Percentiles rank a stretch among this genome's conserved stretches.
Evolutionary conservation across 2,797 vertebrate genomes (phyloP).

Genomic region (Betta splendens): DNA sequence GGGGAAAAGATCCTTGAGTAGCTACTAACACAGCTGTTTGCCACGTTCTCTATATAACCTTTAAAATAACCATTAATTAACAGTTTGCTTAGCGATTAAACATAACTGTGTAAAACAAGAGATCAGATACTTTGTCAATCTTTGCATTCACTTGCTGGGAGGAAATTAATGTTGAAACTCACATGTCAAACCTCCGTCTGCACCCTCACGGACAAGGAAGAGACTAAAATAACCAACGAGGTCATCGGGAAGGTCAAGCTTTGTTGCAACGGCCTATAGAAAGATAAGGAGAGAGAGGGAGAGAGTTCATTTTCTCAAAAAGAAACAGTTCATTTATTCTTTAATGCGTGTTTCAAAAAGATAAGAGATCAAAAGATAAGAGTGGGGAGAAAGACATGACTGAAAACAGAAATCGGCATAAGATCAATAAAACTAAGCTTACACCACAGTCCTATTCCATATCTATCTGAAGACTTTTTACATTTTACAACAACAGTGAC

Average conservation of each 20-base stretch:
- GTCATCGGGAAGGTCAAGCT: conserved; percentile 94
- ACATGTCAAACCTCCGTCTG: conserved; percentile 93
- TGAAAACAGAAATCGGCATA: not conserved
- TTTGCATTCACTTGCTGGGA: not conserved
- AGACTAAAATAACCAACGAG: conserved; percentile 96
- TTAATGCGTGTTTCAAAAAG: not conserved
- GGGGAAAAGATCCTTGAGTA: conserved; percentile 3
- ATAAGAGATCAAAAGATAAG: not conserved
- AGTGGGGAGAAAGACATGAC: not conserved
- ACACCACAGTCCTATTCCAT: not conserved
- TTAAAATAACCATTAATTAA: too few relatives aligned
- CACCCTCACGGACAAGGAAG: conserved; percentile 90
- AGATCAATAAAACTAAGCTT: conserved; percentile 1
- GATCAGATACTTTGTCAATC: not conserved
- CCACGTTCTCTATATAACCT: too few relatives aligned
- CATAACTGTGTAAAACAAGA: too few relatives aligned
- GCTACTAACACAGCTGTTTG: not conserved
- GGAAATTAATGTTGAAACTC: conserved; percentile 70
- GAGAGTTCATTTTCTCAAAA: conserved; percentile 5
- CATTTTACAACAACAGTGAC: not conserved
- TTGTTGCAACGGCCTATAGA: conserved; percentile 91
- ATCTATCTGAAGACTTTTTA: not conserved
- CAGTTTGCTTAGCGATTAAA: too few relatives aligned
- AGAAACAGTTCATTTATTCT: not conserved
- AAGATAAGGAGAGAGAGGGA: conserved; percentile 15